phyloP scores from a whole-genome alignment of 2,113 vertebrate genomes.

The Laticauda laticaudata region DNA sequence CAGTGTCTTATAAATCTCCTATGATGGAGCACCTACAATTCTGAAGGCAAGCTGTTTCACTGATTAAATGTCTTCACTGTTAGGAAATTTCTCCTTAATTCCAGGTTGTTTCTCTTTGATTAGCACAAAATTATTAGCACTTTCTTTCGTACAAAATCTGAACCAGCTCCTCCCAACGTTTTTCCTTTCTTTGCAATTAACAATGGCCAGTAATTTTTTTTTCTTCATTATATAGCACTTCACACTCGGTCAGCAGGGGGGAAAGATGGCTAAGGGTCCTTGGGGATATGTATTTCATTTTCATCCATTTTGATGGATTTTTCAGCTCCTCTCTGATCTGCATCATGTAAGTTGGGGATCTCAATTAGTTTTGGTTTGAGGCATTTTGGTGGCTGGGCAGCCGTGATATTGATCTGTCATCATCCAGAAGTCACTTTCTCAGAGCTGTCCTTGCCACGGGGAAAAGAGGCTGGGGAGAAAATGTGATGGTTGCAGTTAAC shows the following conservation, averaged over 20 bases:
- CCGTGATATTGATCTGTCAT: constrained; percentile 18
- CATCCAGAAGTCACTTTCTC: neutral
- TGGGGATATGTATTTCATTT: constrained; percentile 23
- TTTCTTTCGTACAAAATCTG: neutral
- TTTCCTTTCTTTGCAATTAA: constrained; percentile 35
- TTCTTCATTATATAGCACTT: constrained; percentile 9
- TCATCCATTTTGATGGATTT: constrained; percentile 41
- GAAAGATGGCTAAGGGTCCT: neutral
- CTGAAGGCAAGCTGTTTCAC: no score
- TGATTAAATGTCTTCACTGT: neutral
- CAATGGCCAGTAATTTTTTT: constrained; percentile 21
- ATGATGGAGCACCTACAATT: no score
- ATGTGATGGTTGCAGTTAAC: neutral
- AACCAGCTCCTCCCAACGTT: fast-evolving
- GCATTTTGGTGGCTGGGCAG: constrained; percentile 10
- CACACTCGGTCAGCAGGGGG: neutral
- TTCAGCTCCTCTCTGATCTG: constrained; percentile 17
- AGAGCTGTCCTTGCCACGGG: neutral
- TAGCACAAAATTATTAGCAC: neutral
- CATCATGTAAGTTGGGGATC: constrained; percentile 17
- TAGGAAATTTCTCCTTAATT: neutral
- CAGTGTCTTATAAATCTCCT: no score
- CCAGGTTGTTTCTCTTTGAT: neutral
- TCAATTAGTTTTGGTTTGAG: constrained; percentile 26
- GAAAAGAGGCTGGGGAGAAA: neutral